A percentile compares a stretch with the other conserved stretches of the same genome.
Conservation (phyloP, 2,113 vertebrate genomes). For the Eurypyga helias region DNA sequence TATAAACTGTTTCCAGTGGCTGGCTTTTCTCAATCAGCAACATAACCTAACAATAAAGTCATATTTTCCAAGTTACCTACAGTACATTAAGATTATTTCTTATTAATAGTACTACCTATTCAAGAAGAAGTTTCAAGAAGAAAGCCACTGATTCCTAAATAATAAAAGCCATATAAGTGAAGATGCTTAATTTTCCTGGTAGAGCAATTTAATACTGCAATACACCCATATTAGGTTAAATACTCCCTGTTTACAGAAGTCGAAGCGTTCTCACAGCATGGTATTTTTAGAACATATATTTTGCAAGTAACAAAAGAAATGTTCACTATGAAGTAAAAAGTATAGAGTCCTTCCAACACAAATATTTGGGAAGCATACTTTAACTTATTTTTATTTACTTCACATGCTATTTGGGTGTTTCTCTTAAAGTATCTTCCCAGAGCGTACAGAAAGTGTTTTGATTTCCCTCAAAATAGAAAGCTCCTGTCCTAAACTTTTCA, state of each 20-base stretch:
- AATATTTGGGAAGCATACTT: constrained; percentile 58
- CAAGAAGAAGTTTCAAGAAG: not conserved
- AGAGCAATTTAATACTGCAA: not conserved
- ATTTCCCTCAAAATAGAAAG: constrained; percentile 22
- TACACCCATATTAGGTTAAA: constrained; percentile 7
- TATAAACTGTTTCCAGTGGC: not conserved
- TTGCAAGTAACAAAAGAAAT: constrained; percentile 61
- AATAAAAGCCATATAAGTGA: not conserved
- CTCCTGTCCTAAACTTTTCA: not conserved
- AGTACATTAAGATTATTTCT: not conserved
- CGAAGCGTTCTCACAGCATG: constrained; percentile 6
- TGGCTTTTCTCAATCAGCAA: not conserved
- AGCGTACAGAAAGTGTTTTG: not conserved
- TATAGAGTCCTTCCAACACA: constrained; percentile 32
- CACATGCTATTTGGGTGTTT: constrained; percentile 1
- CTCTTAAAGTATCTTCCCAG: constrained; percentile 17
- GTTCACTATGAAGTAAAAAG: constrained; percentile 36
- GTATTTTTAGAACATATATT: constrained; percentile 58
- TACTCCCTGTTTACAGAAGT: not conserved
- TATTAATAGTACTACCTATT: not conserved
- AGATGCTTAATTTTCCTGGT: not conserved
- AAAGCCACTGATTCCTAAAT: not conserved
- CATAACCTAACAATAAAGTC: not conserved
- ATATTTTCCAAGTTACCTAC: not conserved
- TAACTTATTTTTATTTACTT: constrained; percentile 60